Percentiles rank a stretch among this genome's conserved stretches.
phyloP scores from a whole-genome alignment of 2,797 vertebrate species.

The Aplochiton taeniatus region DNA sequence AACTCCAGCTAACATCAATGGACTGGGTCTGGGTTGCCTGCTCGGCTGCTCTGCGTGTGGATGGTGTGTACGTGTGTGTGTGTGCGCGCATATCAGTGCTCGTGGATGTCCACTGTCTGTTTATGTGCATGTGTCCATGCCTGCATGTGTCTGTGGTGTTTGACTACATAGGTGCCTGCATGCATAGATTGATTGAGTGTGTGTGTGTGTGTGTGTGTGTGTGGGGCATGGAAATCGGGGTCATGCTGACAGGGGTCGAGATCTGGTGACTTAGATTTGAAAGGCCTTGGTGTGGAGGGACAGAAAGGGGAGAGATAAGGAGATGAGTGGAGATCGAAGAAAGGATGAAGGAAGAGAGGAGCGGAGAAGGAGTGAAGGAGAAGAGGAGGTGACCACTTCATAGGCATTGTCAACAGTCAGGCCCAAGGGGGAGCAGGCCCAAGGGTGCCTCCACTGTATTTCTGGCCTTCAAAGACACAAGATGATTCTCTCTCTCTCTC shows the following conservation, averaged over 20 bases:
- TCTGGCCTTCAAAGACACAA: slow-evolving; percentile 75
- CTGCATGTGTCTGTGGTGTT: background rate
- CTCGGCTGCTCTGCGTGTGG: slow-evolving; percentile 44
- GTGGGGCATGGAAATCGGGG: background rate
- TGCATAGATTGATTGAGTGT: slow-evolving; percentile 2
- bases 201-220: background rate
- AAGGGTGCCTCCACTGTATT: slow-evolving; percentile 73
- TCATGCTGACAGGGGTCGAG: no score
- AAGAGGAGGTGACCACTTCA: slow-evolving; percentile 79
- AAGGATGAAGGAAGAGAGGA: slow-evolving; percentile 59
- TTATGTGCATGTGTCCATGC: background rate
- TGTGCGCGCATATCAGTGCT: slow-evolving; percentile 22
- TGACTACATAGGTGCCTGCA: no score
- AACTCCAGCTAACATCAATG: slow-evolving; percentile 81
- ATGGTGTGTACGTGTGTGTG: slow-evolving; percentile 34
- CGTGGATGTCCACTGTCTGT: background rate
- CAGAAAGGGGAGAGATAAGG: slow-evolving; percentile 40
- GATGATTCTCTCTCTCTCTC: slow-evolving; percentile 49
- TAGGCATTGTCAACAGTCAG: slow-evolving; percentile 78
- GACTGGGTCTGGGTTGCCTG: slow-evolving; percentile 55
- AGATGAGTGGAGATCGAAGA: no score
- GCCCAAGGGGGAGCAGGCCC: slow-evolving; percentile 73
- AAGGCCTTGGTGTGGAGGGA: slow-evolving; percentile 52
- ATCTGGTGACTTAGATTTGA: slow-evolving; percentile 28
- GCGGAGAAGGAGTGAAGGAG: slow-evolving; percentile 23